Percentiles rank a stretch among this genome's conserved stretches.
phyloP scores from a whole-genome alignment of 2,113 vertebrate species.

The Aegotheles bennettii region DNA sequence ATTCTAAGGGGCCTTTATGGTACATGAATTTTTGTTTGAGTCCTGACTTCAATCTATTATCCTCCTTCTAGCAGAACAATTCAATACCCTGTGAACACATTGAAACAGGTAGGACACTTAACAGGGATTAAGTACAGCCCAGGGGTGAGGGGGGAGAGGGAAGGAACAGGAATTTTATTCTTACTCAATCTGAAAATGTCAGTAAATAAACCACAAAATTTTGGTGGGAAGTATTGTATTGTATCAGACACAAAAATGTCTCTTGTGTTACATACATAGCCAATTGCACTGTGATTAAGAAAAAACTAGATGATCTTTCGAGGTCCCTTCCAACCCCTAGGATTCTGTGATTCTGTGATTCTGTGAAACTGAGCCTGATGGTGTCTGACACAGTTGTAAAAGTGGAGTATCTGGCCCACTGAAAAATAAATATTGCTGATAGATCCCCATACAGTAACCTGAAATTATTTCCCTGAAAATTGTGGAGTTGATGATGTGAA shows the following conservation, averaged over 20 bases:
- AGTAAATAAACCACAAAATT: background rate
- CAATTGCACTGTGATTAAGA: background rate
- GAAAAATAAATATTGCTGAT: constrained; percentile 29
- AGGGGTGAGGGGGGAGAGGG: too few relatives aligned
- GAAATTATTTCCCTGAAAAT: background rate
- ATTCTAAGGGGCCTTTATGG: background rate
- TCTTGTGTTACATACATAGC: background rate
- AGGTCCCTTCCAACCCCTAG: too few relatives aligned
- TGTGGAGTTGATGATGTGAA: background rate
- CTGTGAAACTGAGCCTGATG: background rate
- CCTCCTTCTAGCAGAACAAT: background rate
- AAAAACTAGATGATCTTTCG: too few relatives aligned
- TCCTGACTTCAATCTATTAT: background rate
- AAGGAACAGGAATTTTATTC: background rate
- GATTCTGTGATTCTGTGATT: too few relatives aligned
- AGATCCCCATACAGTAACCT: background rate
- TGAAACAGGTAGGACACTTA: background rate
- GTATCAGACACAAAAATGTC: background rate
- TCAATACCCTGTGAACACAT: background rate
- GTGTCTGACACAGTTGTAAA: background rate
- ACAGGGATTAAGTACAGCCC: background rate
- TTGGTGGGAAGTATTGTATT: background rate
- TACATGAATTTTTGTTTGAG: background rate
- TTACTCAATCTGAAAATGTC: background rate
- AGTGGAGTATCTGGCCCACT: background rate